These are phyloP conservation scores for Pyrgilauda ruficollis DNA, from an alignment of 2,113 vertebrate genomes.

Conservation along the genomic window DNA sequence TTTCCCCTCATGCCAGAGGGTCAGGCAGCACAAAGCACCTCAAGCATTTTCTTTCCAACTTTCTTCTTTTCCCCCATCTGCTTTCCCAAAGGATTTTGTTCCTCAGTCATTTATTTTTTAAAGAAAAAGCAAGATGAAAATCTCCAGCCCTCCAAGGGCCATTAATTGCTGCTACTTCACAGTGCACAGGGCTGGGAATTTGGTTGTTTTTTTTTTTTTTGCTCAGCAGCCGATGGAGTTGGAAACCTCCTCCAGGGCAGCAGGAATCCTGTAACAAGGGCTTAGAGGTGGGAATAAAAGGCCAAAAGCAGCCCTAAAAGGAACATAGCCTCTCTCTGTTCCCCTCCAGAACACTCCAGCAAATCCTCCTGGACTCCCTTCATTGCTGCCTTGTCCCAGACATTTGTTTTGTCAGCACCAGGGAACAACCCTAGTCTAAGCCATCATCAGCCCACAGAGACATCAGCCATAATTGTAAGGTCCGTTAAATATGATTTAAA, in stretches of 20 bases:
- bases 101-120: not conserved
- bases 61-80: not conserved
- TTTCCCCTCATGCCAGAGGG: accelerated
- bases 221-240: not conserved
- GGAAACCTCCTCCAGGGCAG: not conserved
- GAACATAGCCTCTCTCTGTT: accelerated
- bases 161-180: not conserved
- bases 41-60: not conserved
- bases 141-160: not conserved
- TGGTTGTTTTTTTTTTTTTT: not conserved
- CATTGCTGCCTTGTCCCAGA: accelerated
- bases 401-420: not conserved
- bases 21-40: accelerated
- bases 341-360: not conserved
- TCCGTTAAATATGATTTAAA: conserved; percentile 62
- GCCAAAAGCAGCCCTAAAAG: not conserved
- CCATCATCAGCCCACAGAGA: not conserved
- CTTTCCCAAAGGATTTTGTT: not conserved
- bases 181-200: not conserved
- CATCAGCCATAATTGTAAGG: not conserved
- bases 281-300: not conserved
- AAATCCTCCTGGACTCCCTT: not conserved
- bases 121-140: not conserved
- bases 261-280: not conserved
- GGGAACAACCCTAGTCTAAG: not conserved